Base-by-base conservation (phyloP, 1,140 invertebrate genomes). In the Pinna nobilis region DNA sequence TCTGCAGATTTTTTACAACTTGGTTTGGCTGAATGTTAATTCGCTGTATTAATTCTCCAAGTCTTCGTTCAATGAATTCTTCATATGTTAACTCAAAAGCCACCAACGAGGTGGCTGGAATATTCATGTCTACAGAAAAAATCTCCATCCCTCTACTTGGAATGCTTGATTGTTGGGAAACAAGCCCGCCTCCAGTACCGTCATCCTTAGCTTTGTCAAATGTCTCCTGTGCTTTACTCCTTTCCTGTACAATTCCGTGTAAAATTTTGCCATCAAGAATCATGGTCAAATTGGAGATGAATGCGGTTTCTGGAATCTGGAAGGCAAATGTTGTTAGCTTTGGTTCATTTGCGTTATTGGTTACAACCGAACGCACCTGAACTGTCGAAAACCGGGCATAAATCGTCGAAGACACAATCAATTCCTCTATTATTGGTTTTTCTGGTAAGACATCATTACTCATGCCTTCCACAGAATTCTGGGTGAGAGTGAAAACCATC, bases 251-350 rank as follows among this genome's bases (percentile, higher is more conserved):
- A 39, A 71, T 28, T 2, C 71, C 76, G 15, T 64, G 49, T 32
- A 73, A 47, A 13, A 61, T 33, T 28, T 60, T 57, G 15, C 63
- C 72, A 28, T 76, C 70, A 9, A 79, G 71, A 20, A 49, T 49
- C 80, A 82, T 80, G 1, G 74, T 71, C 39, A 83, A 83, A 37
- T 74, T 77, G 25, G 82, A 76, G 25, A 83, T 82, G 50, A 83
- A 83, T 3, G 80, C 82, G 0, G 55, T 57, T 25, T 75, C 69
- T 2, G 82, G 82, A 9, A 83, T 44, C 55, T 82, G 78, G 1
- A 83, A 75, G 0, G 37, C 33, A 53, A 83, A 83, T 11, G 47
- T 65, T 0, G 75, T 66, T 49, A 78, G 71, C 18, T 25, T 49
- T 18, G 63, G 61, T 32, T 41, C 35, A 15, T 57, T 64, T 20